Evolutionary conservation across 2,113 vertebrate genomes (phyloP).

Genomic region (Vulpes ferrilata): DNA sequence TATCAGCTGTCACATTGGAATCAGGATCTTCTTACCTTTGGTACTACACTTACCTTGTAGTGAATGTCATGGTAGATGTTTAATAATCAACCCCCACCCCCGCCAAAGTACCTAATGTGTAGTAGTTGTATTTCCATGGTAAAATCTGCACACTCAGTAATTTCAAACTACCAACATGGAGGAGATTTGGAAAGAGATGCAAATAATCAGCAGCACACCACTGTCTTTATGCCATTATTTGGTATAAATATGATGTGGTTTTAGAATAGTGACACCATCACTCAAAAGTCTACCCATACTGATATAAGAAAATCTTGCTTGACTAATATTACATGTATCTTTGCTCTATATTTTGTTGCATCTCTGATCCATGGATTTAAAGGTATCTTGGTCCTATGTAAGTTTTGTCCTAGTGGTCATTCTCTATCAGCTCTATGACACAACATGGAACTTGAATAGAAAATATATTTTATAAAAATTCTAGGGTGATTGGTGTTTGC

Average conservation of each 20-base stretch:
- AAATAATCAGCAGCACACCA: background rate
- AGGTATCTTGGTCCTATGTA: background rate
- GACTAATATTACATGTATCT: background rate
- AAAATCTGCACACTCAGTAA: background rate
- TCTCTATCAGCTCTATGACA: background rate
- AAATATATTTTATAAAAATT: background rate
- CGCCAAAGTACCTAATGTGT: background rate
- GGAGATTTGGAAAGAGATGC: background rate
- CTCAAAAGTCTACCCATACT: background rate
- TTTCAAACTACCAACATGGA: background rate
- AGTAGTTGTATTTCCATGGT: background rate
- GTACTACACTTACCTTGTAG: background rate
- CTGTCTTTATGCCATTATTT: background rate
- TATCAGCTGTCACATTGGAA: accelerated
- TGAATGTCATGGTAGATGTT: background rate
- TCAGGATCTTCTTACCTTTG: background rate
- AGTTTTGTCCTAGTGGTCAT: background rate
- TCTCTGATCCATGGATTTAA: background rate
- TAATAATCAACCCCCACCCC: background rate
- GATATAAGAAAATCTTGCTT: background rate
- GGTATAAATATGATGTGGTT: background rate
- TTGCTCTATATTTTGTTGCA: background rate
- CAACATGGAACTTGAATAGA: background rate
- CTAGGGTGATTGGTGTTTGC: background rate
- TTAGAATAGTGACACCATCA: background rate